Percentiles rank a stretch among this genome's conserved stretches.
Evolutionary conservation across 2,113 vertebrate species (phyloP).

Genomic region (Cyrtonyx montezumae): DNA sequence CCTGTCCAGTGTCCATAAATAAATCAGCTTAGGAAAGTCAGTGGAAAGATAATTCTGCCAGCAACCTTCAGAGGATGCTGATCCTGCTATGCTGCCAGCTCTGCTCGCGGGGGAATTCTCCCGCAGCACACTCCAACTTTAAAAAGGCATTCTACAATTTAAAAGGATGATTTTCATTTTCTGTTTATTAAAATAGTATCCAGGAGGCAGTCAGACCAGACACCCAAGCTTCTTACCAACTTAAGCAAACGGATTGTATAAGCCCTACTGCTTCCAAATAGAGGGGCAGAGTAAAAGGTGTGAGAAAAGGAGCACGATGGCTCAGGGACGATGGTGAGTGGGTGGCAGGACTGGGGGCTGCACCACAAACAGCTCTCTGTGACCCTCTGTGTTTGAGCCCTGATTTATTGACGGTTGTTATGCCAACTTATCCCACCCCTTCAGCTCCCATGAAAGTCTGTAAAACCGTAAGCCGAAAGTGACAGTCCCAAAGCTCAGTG

Average conservation of each 20-base stretch:
- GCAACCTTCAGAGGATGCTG: not conserved
- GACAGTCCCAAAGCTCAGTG: not conserved
- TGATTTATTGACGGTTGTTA: not conserved
- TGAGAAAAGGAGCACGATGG: not conserved
- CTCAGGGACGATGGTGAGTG: not conserved
- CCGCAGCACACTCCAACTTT: not conserved
- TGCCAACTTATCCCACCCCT: not conserved
- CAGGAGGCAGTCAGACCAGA: not conserved
- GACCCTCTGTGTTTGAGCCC: not conserved
- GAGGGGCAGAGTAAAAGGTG: not conserved
- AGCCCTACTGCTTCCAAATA: not conserved
- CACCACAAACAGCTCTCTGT: not conserved
- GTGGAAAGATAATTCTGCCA: conserved; percentile 50
- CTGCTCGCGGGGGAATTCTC: not conserved
- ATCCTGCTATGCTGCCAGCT: not conserved
- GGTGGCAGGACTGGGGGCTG: not conserved
- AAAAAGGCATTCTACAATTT: not conserved
- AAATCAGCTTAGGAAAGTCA: conserved; percentile 63
- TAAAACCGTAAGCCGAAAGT: conserved; percentile 24
- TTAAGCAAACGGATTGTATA: not conserved
- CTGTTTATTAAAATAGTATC: conserved; percentile 38
- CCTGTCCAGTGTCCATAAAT: conserved; percentile 49
- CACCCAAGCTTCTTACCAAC: not conserved
- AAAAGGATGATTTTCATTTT: conserved; percentile 30
- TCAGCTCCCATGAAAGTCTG: not conserved